A percentile compares a stretch with the other conserved stretches of the same genome.
These are phyloP conservation scores for Pristionchus mayeri DNA, from an alignment of 2,888 invertebrate genomes.

Conservation along the genomic window DNA sequence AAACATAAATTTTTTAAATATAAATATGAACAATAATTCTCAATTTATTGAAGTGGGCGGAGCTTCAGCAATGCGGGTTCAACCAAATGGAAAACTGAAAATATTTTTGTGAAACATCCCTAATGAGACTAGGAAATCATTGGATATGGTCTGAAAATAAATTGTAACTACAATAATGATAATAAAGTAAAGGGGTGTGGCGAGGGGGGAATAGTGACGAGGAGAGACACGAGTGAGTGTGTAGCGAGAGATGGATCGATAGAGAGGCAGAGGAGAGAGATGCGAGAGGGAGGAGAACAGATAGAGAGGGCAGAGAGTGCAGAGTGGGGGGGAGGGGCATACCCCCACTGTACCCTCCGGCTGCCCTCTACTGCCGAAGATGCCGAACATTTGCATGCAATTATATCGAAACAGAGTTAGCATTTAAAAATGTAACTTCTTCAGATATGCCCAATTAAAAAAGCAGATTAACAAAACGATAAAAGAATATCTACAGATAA, in stretches of 20 bases:
- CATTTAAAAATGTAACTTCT: too few relatives aligned
- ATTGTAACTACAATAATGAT: background rate
- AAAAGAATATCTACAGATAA: background rate
- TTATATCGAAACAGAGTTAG: too few relatives aligned
- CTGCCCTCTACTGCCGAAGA: too few relatives aligned
- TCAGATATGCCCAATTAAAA: too few relatives aligned
- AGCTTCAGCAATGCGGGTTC: background rate
- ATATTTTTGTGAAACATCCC: background rate
- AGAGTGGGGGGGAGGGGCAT: background rate
- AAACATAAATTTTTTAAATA: background rate
- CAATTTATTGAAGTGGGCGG: background rate
- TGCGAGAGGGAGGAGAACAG: background rate
- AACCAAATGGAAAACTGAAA: background rate
- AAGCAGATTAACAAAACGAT: background rate
- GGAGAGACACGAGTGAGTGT: background rate
- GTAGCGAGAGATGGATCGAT: constrained; percentile 45
- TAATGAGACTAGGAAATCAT: background rate
- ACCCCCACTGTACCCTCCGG: too few relatives aligned
- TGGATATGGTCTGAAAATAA: background rate
- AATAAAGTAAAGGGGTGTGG: constrained; percentile 37
- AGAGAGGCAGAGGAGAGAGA: constrained; percentile 3
- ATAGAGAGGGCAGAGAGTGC: constrained; percentile 7
- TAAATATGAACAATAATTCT: background rate
- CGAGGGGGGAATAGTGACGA: background rate
- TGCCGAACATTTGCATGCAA: too few relatives aligned